A percentile compares a stretch with the other conserved stretches of the same genome.
phyloP scores from a whole-genome alignment of 2,888 invertebrate species.

The Syrista parreyssii region DNA sequence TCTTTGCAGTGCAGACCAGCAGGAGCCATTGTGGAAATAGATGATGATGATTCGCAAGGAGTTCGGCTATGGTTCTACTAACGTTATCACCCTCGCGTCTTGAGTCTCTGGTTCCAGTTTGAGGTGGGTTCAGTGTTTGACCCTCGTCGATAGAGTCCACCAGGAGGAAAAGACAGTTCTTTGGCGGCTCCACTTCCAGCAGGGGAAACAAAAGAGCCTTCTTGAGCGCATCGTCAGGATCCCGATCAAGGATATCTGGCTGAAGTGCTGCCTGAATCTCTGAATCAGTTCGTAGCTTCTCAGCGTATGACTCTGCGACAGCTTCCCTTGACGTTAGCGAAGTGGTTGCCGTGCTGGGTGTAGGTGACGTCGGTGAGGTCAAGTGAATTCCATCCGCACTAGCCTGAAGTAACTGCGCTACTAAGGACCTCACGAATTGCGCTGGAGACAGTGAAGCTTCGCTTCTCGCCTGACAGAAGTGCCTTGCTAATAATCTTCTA shows the following conservation, averaged over 20 bases:
- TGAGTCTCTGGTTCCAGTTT: slow-evolving; percentile 69
- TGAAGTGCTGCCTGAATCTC: slow-evolving; percentile 85
- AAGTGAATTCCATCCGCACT: slow-evolving; percentile 56
- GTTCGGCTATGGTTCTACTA: slow-evolving; percentile 79
- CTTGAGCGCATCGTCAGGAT: slow-evolving; percentile 93
- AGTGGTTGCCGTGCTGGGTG: slow-evolving; percentile 67
- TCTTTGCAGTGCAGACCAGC: slow-evolving; percentile 87
- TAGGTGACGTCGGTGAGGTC: slow-evolving; percentile 45
- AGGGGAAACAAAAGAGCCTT: slow-evolving; percentile 89
- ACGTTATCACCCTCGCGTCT: slow-evolving; percentile 62
- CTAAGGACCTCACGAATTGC: slow-evolving; percentile 86
- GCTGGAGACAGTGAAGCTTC: slow-evolving; percentile 87
- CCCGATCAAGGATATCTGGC: slow-evolving; percentile 84
- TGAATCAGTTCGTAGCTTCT: slow-evolving; percentile 80
- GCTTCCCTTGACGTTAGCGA: slow-evolving; percentile 72
- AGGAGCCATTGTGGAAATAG: slow-evolving; percentile 93
- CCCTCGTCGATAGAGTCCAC: slow-evolving; percentile 95
- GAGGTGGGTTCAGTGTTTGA: slow-evolving; percentile 53
- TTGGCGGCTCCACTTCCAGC: slow-evolving; percentile 86
- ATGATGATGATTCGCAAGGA: slow-evolving; percentile 90
- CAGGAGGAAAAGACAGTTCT: slow-evolving; percentile 84
- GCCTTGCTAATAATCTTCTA: slow-evolving; percentile 84
- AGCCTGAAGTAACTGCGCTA: slow-evolving; percentile 79
- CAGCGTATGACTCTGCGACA: slow-evolving; percentile 84
- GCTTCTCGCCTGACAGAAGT: slow-evolving; percentile 88